Evolutionary conservation across 37 sponge, comb jelly and placozoan species (phyloP).

Genomic region (Beroe ovata): DNA sequence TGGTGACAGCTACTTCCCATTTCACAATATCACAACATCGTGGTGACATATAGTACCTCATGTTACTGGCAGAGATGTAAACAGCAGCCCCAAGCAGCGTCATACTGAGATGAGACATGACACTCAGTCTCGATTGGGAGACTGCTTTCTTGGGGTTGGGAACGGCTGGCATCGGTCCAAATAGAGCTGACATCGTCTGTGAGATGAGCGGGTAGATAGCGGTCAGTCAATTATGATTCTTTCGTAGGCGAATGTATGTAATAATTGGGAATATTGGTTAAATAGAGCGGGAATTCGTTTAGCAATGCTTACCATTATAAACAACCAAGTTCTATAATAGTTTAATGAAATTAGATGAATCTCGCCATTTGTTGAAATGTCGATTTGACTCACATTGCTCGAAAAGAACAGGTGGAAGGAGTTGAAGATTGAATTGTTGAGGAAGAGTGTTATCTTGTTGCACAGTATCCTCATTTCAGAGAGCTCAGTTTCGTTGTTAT

Average conservation of each 20-base stretch:
- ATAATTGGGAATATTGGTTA: too few relatives aligned
- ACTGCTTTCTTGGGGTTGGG: slow-evolving; percentile 40
- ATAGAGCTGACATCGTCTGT: slow-evolving; percentile 47
- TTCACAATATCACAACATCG: too few relatives aligned
- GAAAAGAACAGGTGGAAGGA: slow-evolving; percentile 44
- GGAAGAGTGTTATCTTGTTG: slow-evolving; percentile 39
- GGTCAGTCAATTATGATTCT: too few relatives aligned
- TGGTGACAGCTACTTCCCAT: too few relatives aligned
- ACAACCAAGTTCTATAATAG: too few relatives aligned
- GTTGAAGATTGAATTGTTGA: slow-evolving; percentile 63
- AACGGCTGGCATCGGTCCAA: neutral
- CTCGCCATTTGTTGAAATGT: too few relatives aligned
- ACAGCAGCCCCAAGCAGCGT: slow-evolving; percentile 1
- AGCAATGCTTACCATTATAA: too few relatives aligned
- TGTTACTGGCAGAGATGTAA: slow-evolving; percentile 2
- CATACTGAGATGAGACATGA: slow-evolving; percentile 36
- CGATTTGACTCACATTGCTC: neutral
- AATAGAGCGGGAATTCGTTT: too few relatives aligned
- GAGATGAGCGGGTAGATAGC: slow-evolving; percentile 31
- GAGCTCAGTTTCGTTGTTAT: slow-evolving; percentile 11
- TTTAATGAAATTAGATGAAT: too few relatives aligned
- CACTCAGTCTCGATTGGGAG: slow-evolving; percentile 2
- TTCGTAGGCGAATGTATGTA: too few relatives aligned
- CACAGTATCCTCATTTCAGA: slow-evolving; percentile 34
- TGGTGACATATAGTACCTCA: too few relatives aligned